Conservation (phyloP, 2,113 vertebrate species). For the Percopsis transmontana region DNA sequence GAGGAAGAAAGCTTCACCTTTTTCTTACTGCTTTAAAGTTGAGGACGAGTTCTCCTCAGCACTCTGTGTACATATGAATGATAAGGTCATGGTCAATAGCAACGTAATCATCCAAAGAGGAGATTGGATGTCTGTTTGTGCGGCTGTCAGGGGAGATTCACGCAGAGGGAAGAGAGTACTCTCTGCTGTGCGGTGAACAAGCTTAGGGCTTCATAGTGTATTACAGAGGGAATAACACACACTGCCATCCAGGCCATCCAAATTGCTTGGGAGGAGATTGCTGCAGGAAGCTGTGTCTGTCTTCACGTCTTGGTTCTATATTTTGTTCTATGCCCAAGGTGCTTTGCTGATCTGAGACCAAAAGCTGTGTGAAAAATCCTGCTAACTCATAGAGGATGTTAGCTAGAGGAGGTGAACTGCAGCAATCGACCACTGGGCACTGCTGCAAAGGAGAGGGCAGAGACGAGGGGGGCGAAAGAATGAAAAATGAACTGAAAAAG, state of each 20-base stretch:
- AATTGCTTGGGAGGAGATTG: conserved; percentile 73
- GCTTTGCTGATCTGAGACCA: conserved; percentile 65
- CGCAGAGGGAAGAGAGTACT: conserved; percentile 50
- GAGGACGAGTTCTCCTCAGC: conserved; percentile 24
- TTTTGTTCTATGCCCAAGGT: conserved; percentile 69
- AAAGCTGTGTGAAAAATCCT: conserved; percentile 67
- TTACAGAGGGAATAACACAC: conserved; percentile 67
- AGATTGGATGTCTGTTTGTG: conserved; percentile 67
- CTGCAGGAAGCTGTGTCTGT: conserved; percentile 67
- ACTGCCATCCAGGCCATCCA: conserved; percentile 62
- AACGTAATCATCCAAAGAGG: conserved; percentile 64
- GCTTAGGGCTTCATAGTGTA: conserved; percentile 59
- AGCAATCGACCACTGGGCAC: conserved; percentile 49
- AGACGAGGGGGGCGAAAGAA: conserved; percentile 4
- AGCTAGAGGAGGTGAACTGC: conserved; percentile 57
- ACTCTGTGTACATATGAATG: conserved; percentile 51
- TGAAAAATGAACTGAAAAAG: conserved; percentile 65
- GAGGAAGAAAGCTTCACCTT: background rate
- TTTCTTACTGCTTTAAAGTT: conserved; percentile 19
- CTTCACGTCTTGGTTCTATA: conserved; percentile 58
- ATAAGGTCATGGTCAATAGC: conserved; percentile 63
- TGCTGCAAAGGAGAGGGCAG: conserved; percentile 30
- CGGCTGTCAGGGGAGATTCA: conserved; percentile 61
- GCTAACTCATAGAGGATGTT: conserved; percentile 67
- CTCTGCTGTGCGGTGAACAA: conserved; percentile 61